Conservation (phyloP, 2,113 vertebrate genomes). For the Laticauda laticaudata region DNA sequence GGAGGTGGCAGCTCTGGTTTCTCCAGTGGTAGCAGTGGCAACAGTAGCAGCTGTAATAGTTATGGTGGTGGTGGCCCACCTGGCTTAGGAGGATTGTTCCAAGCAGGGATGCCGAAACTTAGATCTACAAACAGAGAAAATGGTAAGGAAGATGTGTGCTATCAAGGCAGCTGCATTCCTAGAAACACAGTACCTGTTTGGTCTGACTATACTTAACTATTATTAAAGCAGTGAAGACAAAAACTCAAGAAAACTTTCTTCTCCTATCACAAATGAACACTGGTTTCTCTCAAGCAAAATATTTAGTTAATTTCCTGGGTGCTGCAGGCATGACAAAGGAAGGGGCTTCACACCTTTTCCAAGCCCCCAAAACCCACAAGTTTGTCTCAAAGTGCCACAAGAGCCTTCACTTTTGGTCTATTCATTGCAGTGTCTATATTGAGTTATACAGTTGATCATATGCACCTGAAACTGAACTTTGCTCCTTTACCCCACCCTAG, state of each 20-base stretch:
- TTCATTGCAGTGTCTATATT: neutral
- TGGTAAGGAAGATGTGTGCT: constrained; percentile 63
- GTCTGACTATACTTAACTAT: neutral
- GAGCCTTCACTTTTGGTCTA: neutral
- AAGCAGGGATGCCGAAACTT: constrained; percentile 93
- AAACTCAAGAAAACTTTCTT: neutral
- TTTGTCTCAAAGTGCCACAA: neutral
- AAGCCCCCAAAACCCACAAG: neutral
- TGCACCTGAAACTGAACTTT: neutral
- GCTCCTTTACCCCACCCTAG: neutral
- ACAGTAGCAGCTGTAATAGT: constrained; percentile 49
- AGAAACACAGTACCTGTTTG: neutral
- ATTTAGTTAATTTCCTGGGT: neutral
- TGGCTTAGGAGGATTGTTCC: constrained; percentile 91
- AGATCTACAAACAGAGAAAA: constrained; percentile 80
- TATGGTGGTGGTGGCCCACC: constrained; percentile 70
- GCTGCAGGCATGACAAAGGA: neutral
- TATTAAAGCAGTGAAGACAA: neutral
- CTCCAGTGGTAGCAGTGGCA: constrained; percentile 52
- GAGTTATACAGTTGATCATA: neutral
- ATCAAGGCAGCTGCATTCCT: neutral
- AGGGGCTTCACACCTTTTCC: neutral
- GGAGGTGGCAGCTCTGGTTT: constrained; percentile 64
- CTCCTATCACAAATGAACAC: neutral
- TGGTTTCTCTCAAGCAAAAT: neutral